Evolutionary conservation across 2,888 invertebrate genomes (phyloP), one percentile per base, ranked within the genome.

Genomic region (Dolomedes plantarius): DNA sequence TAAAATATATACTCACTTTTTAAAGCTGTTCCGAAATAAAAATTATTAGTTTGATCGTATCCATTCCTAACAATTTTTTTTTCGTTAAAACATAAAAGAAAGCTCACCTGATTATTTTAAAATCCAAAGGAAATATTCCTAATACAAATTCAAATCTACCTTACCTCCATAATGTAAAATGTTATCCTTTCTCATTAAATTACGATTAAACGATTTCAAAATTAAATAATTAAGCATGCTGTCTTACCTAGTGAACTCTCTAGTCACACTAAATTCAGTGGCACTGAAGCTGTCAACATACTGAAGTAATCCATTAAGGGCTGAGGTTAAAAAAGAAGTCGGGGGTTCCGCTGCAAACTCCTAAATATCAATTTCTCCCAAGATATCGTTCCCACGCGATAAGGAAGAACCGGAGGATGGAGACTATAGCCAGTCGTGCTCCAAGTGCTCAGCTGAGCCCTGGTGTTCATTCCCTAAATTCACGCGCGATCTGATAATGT

Each of bases 401-500:
- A 56, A 56, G 23, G 46, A 23, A n/a, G 23, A 19, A 56, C 23
- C 3, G 56, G 56, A 46, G 56, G 56, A 56, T 56, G 56, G 16
- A 16, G 19, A 16, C 56, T 2, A 23, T 23, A 2, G 56, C 56
- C 13, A 56, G 56, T 7, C 56, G 11, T 56, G 19, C 56, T 56
- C 2, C 19, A 1, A 56, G 56, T 23, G 23, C 23, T 23, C n/a
- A 11, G n/a, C 13, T 16, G 11, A 46, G 2, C 2, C 46, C 56
- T 3, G 56, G 23, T 23, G 56, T 56, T 56, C 56, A 56, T 23
- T 23, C 56, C 23, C 56, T 23, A 56, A 56, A 56, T 56, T 56
- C 56, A 23, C 56, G 7, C 11, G 46, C n/a, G 46, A 56, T 56
- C 56, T 56, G 56, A 56, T 56, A 56, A 56, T 56, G 19, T 56